Evolutionary conservation across 2,888 invertebrate genomes (phyloP), one percentile per base, ranked within the genome.

Genomic region (Tetragonula carbonaria): DNA sequence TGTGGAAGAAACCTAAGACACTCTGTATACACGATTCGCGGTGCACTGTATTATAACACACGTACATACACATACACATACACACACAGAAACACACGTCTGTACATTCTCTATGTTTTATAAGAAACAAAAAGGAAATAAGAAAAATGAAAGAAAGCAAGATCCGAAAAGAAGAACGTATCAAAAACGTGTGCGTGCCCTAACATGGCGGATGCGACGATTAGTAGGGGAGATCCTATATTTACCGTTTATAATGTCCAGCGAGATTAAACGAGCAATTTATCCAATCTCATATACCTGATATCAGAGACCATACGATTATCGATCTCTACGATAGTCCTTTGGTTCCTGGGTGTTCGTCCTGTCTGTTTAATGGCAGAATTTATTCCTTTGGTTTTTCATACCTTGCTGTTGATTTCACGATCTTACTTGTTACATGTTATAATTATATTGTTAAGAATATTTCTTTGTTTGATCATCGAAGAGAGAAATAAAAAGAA

Each of bases 31-130:
- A 62, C 16, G 28, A 57, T 28, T 62, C 62, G 72, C 70, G 73
- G 71, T 78, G 80, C 80, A 76, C 78, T 85, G 76, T 87, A 84
- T 87, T 78, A 80, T 87, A 79, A 76, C 72, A 76, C 45, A 62
- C 33, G 38, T 5, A 28, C 57, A 70, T 55, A 16, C 38, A 38
- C n/a, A 66, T 57, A 73, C 73, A 62, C n/a, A 23, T 38, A 72
- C 50, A 67, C 28, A 28, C 57, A 59, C 45, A 18, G 1, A 23
- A 0, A 57, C 51, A 74, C 18, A 53, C 53, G 45, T 78, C 80
- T 87, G 79, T 89, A 81, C 73, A 87, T 89, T 87, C 78, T 89
- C 82, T 88, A 87, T 89, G 85, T 89, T 89, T 88, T 85, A 74
- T 85, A 85, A 88, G 50, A 74, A 74, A 50, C 8, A 14, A 50